Conservation (phyloP, 2,797 vertebrate genomes). For the Halcyon smyrnensis region DNA sequence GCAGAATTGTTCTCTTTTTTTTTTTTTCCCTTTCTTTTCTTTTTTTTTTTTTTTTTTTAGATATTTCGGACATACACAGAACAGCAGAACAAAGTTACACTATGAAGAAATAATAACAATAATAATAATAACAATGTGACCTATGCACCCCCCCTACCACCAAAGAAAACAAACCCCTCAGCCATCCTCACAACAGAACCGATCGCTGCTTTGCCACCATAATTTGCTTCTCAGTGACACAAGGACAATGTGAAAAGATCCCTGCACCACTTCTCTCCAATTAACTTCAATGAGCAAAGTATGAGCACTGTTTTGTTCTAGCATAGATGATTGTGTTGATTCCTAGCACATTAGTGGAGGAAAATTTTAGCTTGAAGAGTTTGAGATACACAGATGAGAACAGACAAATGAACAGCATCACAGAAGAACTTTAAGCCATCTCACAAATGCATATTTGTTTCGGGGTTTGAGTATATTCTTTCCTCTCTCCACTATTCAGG, state of each 20-base stretch:
- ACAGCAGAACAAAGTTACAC: not conserved
- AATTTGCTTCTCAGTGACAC: not conserved
- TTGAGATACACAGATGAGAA: not conserved
- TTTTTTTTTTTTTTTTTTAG: not conserved
- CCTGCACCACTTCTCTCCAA: not conserved
- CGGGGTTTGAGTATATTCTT: not conserved
- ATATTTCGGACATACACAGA: not conserved
- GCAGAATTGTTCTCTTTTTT: not conserved
- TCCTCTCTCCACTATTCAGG: not conserved
- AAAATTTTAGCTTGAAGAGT: not conserved
- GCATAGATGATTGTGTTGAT: not conserved
- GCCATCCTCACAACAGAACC: not conserved
- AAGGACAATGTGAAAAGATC: not conserved
- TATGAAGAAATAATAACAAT: not conserved
- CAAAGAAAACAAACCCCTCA: not conserved
- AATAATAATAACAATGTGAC: not conserved
- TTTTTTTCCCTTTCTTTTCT: not conserved
- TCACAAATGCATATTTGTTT: not conserved
- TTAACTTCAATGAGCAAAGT: not conserved
- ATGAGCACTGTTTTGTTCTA: not conserved
- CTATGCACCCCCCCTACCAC: fast-evolving
- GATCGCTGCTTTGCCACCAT: not conserved
- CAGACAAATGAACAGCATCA: not conserved
- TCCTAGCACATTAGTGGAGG: not conserved
- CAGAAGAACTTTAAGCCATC: not conserved